Conservation (phyloP, 2,797 vertebrate species). For the Bradypodion pumilum region DNA sequence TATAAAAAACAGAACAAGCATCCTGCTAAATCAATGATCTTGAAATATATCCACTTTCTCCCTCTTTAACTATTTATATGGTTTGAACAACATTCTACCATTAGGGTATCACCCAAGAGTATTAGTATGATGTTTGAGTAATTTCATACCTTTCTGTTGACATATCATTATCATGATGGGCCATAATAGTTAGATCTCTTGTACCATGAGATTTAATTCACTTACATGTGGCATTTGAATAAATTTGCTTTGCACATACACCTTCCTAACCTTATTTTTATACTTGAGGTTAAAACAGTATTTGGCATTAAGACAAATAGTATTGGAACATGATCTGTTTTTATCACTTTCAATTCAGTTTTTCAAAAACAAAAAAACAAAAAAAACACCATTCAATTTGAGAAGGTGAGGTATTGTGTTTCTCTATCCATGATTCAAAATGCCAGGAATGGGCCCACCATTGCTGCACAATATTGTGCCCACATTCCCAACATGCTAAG, state of each 20-base stretch:
- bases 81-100: background rate
- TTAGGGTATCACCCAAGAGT: background rate
- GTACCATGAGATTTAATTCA: background rate
- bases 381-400: too few relatives aligned
- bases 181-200: background rate
- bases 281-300: background rate
- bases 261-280: background rate
- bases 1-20: constrained; percentile 1
- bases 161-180: background rate
- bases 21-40: background rate
- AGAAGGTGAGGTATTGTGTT: too few relatives aligned
- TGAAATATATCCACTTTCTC: background rate
- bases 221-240: background rate
- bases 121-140: background rate
- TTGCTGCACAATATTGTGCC: too few relatives aligned
- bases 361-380: too few relatives aligned
- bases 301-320: background rate
- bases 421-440: too few relatives aligned
- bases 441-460: too few relatives aligned
- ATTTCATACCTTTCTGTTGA: background rate
- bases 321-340: background rate
- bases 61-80: background rate
- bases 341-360: too few relatives aligned
- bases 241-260: background rate
- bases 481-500: too few relatives aligned